phyloP scores from a whole-genome alignment of 2,113 vertebrate species.

The Hemichromis elongatus region DNA sequence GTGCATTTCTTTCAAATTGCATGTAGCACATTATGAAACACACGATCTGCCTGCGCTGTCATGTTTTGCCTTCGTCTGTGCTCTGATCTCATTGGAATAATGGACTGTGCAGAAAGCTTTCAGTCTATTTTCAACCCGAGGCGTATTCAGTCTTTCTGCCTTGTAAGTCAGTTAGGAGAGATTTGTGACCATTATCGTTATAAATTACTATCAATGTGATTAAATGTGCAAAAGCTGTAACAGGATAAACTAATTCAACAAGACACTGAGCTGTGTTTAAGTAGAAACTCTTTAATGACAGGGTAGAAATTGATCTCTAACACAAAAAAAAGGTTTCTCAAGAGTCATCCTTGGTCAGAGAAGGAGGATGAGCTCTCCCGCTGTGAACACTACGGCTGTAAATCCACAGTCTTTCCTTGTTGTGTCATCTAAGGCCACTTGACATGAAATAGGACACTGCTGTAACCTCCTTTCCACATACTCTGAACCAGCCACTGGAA shows the following conservation, averaged over 20 bases:
- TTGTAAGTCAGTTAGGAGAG: slow-evolving; percentile 13
- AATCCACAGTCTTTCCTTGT: neutral
- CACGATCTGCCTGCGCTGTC: neutral
- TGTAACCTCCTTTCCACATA: neutral
- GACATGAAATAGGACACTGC: slow-evolving; percentile 23
- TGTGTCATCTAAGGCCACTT: neutral
- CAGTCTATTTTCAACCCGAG: slow-evolving; percentile 2
- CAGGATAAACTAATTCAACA: neutral
- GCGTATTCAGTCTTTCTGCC: slow-evolving; percentile 5
- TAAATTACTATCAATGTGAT: neutral
- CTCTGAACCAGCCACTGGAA: slow-evolving; percentile 4
- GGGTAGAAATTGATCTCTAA: neutral
- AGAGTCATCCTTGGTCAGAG: neutral
- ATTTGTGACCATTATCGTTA: neutral
- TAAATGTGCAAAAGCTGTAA: neutral
- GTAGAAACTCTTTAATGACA: neutral
- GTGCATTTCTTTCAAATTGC: neutral
- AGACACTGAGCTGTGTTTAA: neutral
- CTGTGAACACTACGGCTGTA: neutral
- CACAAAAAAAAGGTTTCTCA: neutral
- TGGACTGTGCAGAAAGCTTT: slow-evolving; percentile 18
- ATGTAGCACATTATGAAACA: neutral
- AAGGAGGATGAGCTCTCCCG: neutral
- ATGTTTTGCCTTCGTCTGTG: neutral
- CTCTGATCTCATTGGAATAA: slow-evolving; percentile 41